phyloP scores from a whole-genome alignment of 2,797 vertebrate genomes.

The Okamejei kenojei region DNA sequence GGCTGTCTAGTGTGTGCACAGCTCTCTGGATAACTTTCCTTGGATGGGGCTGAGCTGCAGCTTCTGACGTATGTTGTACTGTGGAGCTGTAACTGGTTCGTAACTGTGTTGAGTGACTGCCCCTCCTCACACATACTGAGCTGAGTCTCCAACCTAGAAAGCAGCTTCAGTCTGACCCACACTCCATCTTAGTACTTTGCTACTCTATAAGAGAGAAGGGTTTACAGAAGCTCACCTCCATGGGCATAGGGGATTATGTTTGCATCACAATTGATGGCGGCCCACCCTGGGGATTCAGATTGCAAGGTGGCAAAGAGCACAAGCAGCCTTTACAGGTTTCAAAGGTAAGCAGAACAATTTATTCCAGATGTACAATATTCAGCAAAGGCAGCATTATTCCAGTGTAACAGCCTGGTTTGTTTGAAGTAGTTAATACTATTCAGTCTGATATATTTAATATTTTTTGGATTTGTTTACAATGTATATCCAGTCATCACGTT shows the following conservation, averaged over 20 bases:
- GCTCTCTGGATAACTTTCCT: slow-evolving; percentile 24
- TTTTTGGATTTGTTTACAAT: not conserved
- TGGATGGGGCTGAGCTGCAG: slow-evolving; percentile 33
- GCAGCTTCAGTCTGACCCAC: slow-evolving; percentile 16
- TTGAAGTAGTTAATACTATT: not conserved
- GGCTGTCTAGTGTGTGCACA: not conserved
- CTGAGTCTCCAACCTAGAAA: slow-evolving; percentile 2
- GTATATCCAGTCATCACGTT: not conserved
- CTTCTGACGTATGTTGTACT: slow-evolving; percentile 26
- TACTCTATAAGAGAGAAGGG: slow-evolving; percentile 20
- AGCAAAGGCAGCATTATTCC: not conserved
- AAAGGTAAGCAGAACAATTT: slow-evolving; percentile 65
- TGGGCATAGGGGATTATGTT: slow-evolving; percentile 87
- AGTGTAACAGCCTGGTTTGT: not conserved
- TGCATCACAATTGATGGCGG: slow-evolving; percentile 82
- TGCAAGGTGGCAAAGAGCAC: slow-evolving; percentile 74
- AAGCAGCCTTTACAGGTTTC: slow-evolving; percentile 71
- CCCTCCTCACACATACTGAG: slow-evolving; percentile 12
- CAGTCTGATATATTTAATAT: not conserved
- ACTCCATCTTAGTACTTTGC: not conserved
- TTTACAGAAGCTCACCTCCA: slow-evolving; percentile 53
- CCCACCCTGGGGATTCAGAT: slow-evolving; percentile 86
- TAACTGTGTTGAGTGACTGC: slow-evolving; percentile 35
- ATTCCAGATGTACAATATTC: not conserved
- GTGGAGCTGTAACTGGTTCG: slow-evolving; percentile 35